Evolutionary conservation across 2,113 vertebrate species (phyloP).

Genomic region (Pedetes capensis): DNA sequence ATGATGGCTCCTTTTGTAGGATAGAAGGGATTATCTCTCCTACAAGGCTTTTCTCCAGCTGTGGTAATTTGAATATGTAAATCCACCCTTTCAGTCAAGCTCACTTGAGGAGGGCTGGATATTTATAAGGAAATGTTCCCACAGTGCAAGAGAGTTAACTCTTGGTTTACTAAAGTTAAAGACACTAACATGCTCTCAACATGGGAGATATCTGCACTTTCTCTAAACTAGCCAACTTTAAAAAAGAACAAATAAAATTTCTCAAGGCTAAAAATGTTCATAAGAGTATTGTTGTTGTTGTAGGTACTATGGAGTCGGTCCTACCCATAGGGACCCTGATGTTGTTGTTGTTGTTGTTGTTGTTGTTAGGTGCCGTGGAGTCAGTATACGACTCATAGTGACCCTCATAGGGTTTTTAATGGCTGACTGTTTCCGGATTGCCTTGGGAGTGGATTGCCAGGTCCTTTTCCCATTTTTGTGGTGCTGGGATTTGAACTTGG

Average conservation of each 20-base stretch:
- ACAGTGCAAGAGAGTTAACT: not conserved
- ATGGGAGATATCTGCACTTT: not conserved
- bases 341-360: too few relatives aligned
- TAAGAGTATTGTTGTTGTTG: too few relatives aligned
- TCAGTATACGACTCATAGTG: too few relatives aligned
- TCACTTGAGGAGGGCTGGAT: not conserved
- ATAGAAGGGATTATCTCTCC: not conserved
- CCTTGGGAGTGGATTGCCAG: too few relatives aligned
- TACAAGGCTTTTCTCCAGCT: not conserved
- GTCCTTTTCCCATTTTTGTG: too few relatives aligned
- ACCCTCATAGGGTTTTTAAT: too few relatives aligned
- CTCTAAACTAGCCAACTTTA: not conserved
- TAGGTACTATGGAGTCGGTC: too few relatives aligned
- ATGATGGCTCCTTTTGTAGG: not conserved
- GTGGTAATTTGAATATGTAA: constrained; percentile 18
- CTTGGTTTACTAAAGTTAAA: not conserved
- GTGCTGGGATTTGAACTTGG: too few relatives aligned
- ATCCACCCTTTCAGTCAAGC: not conserved
- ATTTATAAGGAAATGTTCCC: constrained; percentile 22
- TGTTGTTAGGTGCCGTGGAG: too few relatives aligned
- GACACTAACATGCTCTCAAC: not conserved
- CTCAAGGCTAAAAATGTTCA: not conserved
- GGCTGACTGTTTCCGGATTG: too few relatives aligned
- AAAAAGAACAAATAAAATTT: constrained; percentile 5
- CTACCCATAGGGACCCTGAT: too few relatives aligned